Evolutionary conservation across 2,113 vertebrate species (phyloP), one percentile per base, ranked within the genome.

Genomic region (Piliocolobus tephrosceles): DNA sequence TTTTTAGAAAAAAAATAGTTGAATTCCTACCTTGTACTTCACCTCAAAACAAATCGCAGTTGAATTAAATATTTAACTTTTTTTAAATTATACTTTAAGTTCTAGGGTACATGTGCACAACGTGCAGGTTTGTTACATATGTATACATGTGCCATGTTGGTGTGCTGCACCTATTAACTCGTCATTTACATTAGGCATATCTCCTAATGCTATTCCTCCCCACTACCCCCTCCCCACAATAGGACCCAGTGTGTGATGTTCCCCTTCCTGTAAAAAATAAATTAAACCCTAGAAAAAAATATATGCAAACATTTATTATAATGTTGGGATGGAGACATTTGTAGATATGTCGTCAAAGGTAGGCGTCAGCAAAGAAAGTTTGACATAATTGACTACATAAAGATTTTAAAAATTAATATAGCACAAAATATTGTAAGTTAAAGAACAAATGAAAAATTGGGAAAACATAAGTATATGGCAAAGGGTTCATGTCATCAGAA

Each of bases 271-370:
- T 83, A 35, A 86, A 75, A 86, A 58, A 30, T 38, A 81, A 88
- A n/a, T 73, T 58, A 95, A 85, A 25, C 43, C 7, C 45, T 52
- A 76, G 88, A 86, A 83, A 86, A 38, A 96, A 95, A 92, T 76
- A 43, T 30, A 61, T 47, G 12, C 12, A 90, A 83, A 52, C 35
- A 47, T 57, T 83, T 95, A 84, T 64, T 64, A 79, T 72, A 73
- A 80, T 45, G 3, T 94, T 94, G 18, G 17, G 9, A 61, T 84
- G 14, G 23, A 40, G 25, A 93, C 8, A 40, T 95, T 90, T 88
- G 30, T 55, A 72, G 43, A 47, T 90, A 38, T 20, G 40, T 88
- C 18, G 47, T 81, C 38, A 90, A 81, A 85, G 20, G 3, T 50
- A 88, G 23, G 38, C 2, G 1, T 32, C n/a, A 25, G 18, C 61